Base-by-base conservation (phyloP, 53 echinoderm and acorn worm genomes). In the Mesocentrotus franciscanus region DNA sequence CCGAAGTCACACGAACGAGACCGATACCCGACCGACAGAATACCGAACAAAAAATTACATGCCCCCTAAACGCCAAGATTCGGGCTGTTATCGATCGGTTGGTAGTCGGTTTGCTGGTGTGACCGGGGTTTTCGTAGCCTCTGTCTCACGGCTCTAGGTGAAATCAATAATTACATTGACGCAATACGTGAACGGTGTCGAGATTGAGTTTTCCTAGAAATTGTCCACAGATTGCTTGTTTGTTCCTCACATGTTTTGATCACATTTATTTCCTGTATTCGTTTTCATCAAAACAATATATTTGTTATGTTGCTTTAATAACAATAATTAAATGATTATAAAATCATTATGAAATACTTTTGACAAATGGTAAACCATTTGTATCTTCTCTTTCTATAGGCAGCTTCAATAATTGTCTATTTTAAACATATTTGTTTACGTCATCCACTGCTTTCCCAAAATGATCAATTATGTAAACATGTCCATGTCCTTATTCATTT, bases 161-260 rank as follows among this genome's bases (percentile, higher is more conserved):
- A 0, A 87, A 87, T 87, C 87, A 35, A 87, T 87, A 87, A 57
- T 58, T 27, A 58, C 87, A 56, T 58, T 39, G 87, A 87, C 87
- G 87, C 58, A 87, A 87, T 87, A 59, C 87, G n/a, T 58, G 87
- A 87, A 36, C 36, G 56, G 15, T 87, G 11, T 11, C 18, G 8
- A n/a, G 87, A 87, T 57, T 87, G 87, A 58, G 11, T 27, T 87
- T 91, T 62, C 91, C 9, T 7, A 39, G 68, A 68, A 91, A 36
- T 27, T 66, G 35, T 66, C 39, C 15, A 60, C 13, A 90, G 26
- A 15, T 62, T 10, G 34, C 64, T 87, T 87, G n/a, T 87, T 87
- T 87, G 87, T 87, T 9, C 58, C 87, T 8, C 0, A 13, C 59
- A 7, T 85, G 55, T 58, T 87, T 87, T 84, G 22, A 81, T 39